Evolutionary conservation across 2,797 vertebrate genomes (phyloP).

Genomic region (Hylomyscus alleni): DNA sequence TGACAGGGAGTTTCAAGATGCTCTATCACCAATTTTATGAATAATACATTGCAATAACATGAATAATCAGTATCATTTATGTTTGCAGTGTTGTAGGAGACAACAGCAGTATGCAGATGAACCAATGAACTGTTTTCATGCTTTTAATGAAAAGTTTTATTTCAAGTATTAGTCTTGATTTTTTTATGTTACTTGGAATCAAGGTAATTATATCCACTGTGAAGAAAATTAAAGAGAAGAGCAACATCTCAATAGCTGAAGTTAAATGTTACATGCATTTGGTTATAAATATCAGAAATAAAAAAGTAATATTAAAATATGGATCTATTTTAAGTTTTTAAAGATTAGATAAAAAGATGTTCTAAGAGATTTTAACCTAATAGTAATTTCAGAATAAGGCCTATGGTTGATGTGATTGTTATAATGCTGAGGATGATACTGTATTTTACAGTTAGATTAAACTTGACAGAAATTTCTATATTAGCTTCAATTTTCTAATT

Average conservation of each 20-base stretch:
- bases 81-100: constrained; percentile 88
- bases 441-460: constrained; percentile 61
- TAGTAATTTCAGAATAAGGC: background rate
- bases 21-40: constrained; percentile 90
- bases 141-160: constrained; percentile 64
- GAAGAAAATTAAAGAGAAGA: background rate
- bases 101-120: constrained; percentile 87
- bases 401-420: constrained; percentile 24
- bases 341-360: background rate
- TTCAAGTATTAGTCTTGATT: constrained; percentile 28
- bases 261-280: background rate
- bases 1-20: constrained; percentile 93
- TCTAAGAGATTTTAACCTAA: background rate
- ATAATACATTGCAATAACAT: constrained; percentile 93
- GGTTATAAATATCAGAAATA: background rate
- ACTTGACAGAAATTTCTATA: background rate
- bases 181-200: constrained; percentile 61
- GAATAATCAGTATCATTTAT: constrained; percentile 93
- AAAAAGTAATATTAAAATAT: background rate
- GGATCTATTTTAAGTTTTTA: background rate
- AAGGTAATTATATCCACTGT: background rate
- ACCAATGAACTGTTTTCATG: constrained; percentile 82
- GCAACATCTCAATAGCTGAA: background rate
- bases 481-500: constrained; percentile 64
- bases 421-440: background rate